These are phyloP conservation scores for Malurus melanocephalus DNA, from an alignment of 2,113 vertebrate species.

Conservation along the genomic window DNA sequence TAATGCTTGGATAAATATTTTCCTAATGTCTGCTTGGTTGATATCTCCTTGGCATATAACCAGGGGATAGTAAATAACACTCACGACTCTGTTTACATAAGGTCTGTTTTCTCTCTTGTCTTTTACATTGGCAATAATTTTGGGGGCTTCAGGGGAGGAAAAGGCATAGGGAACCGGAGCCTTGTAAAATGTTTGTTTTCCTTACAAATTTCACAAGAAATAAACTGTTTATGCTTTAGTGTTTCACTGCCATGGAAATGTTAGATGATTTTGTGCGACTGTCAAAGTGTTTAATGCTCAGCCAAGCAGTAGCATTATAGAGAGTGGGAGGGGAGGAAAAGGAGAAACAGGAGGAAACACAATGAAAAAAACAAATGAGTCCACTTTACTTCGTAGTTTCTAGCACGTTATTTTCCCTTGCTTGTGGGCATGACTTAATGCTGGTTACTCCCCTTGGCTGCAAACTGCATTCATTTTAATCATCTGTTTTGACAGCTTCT, in stretches of 20 bases:
- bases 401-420: conserved; percentile 25
- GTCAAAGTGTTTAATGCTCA: conserved; percentile 40
- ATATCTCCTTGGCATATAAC: conserved; percentile 72
- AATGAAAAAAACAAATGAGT: conserved; percentile 20
- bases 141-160: conserved; percentile 1
- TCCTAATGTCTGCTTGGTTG: conserved; percentile 69
- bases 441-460: conserved; percentile 35
- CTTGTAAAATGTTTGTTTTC: conserved; percentile 62
- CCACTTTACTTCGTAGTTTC: conserved; percentile 2
- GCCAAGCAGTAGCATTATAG: conserved; percentile 62
- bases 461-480: conserved; percentile 32
- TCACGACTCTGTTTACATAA: conserved; percentile 69
- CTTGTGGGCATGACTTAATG: conserved; percentile 57
- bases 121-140: conserved; percentile 49
- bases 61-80: conserved; percentile 75
- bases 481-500: conserved; percentile 44
- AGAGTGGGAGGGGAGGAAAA: conserved; percentile 1
- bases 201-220: conserved; percentile 53
- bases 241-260: conserved; percentile 51
- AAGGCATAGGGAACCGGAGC: conserved; percentile 9
- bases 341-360: conserved; percentile 14
- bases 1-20: conserved; percentile 81
- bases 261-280: conserved; percentile 52
- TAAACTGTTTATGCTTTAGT: conserved; percentile 52
- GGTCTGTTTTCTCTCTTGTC: conserved; percentile 66